Evolutionary conservation across 2,888 invertebrate genomes (phyloP), one percentile per base, ranked within the genome.

Genomic region (Lypha dubia): DNA sequence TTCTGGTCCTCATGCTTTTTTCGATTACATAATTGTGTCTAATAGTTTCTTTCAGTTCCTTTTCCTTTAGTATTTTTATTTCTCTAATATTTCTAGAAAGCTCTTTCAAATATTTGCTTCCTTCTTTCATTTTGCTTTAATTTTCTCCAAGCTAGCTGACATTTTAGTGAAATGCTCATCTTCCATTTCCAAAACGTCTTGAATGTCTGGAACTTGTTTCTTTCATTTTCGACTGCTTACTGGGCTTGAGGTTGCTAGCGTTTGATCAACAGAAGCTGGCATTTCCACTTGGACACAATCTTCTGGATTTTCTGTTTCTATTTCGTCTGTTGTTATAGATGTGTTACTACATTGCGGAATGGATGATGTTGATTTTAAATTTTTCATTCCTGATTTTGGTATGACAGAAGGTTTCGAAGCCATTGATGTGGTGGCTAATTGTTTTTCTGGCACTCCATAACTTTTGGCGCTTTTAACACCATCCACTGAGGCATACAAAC

Each of bases 91-190:
- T 41, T 62, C 17, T 62, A 22, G 22, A 9, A 13, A 38, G 15
- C 2, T 41, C 41, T 41, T 22, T 62, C 15, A 41, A 62, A 20
- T 62, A 24, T 62, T 6, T 62, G 24, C 13, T 13, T 8, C 7
- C 38, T 60, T 60, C 60, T 60, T 38, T 60, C 8, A 35, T 8
- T 35, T 58, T 11, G 3, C 13, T 58, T 17, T 58, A 5, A 60
- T 60, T 60, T 38, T 35, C 7, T 60, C 20, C 60, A 60, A 60
- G 38, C 20, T 60, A 60, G 2, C 11, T n/a, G n/a, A n/a, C n/a
- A n/a, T n/a, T n/a, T n/a, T n/a, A n/a, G n/a, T n/a, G n/a, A n/a
- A n/a, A n/a, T 38, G 11, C 3, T 5, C 35, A 11, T 38, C 35
- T 38, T 38, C 35, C 35, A 38, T 38, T 38, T 38, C 20, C 9